Evolutionary conservation across 2,113 vertebrate species (phyloP).

Genomic region (Nettapus auritus): DNA sequence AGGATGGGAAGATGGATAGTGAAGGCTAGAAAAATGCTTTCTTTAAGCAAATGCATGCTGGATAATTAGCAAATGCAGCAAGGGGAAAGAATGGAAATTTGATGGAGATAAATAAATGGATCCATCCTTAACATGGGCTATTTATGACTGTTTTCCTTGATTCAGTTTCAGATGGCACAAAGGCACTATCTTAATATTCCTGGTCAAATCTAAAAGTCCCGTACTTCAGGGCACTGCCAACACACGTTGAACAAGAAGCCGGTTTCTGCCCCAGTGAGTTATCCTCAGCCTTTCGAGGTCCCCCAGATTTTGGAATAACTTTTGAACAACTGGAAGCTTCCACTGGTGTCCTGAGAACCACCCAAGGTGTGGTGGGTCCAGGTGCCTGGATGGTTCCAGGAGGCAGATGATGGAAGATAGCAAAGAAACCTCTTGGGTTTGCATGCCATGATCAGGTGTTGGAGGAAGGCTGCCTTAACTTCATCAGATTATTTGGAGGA

Average conservation of each 20-base stretch:
- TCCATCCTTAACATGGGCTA: conserved; percentile 21
- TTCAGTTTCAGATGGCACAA: conserved; percentile 13
- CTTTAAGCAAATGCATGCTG: conserved; percentile 60
- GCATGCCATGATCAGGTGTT: rapidly evolving
- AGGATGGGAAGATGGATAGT: conserved; percentile 66
- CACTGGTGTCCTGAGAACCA: background rate
- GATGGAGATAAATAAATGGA: conserved; percentile 43
- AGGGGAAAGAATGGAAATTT: conserved; percentile 41
- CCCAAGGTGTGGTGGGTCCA: rapidly evolving
- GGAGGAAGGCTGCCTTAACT: background rate
- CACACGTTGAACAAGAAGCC: background rate
- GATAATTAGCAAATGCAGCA: conserved; percentile 52
- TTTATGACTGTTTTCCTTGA: conserved; percentile 42
- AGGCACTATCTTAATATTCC: background rate
- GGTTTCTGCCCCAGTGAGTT: background rate
- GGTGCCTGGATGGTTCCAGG: background rate
- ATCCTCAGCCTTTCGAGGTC: background rate
- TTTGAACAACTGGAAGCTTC: background rate
- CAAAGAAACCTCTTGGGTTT: background rate
- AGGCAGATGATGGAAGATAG: background rate
- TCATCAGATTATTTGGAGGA: background rate
- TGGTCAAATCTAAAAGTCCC: background rate
- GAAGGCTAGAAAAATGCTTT: conserved; percentile 51
- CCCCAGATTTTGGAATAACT: background rate
- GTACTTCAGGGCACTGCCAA: background rate